phyloP scores from a whole-genome alignment of 2,888 invertebrate species.

The Cryptus viduatorius region DNA sequence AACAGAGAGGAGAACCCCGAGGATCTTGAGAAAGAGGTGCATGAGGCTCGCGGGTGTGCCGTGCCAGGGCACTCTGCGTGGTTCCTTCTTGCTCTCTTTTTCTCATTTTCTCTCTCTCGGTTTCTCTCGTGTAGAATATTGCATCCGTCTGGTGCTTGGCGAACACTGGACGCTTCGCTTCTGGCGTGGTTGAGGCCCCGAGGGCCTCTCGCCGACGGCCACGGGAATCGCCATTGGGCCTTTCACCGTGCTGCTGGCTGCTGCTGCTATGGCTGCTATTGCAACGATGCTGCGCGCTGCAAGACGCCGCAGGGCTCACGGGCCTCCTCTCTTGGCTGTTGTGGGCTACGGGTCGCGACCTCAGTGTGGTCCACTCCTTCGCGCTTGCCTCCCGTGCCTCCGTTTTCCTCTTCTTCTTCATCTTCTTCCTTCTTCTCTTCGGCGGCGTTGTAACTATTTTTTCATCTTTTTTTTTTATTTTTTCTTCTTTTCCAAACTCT shows the following conservation, averaged over 20 bases:
- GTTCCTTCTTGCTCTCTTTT: constrained; percentile 29
- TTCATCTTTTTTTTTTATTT: constrained; percentile 60
- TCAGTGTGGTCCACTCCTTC: constrained; percentile 83
- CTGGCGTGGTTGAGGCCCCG: constrained; percentile 64
- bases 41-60: constrained; percentile 71
- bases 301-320: constrained; percentile 52
- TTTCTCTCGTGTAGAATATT: constrained; percentile 35
- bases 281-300: constrained; percentile 38
- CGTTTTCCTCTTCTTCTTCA: constrained; percentile 65
- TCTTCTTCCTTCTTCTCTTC: constrained; percentile 36
- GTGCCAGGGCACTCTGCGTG: constrained; percentile 40
- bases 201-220: constrained; percentile 69
- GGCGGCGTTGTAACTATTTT: constrained; percentile 42
- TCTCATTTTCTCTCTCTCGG: constrained; percentile 49
- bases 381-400: constrained; percentile 74
- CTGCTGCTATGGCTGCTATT: constrained; percentile 54
- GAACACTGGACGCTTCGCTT: constrained; percentile 61
- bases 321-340: constrained; percentile 73
- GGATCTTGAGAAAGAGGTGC: constrained; percentile 75
- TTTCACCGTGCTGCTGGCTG: constrained; percentile 78
- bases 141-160: constrained; percentile 48
- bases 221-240: constrained; percentile 83
- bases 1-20: constrained; percentile 15
- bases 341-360: constrained; percentile 84
- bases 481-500: constrained; percentile 63